These are phyloP conservation scores for Papilio machaon DNA, from an alignment of 1,140 invertebrate species.

Conservation along the genomic window DNA sequence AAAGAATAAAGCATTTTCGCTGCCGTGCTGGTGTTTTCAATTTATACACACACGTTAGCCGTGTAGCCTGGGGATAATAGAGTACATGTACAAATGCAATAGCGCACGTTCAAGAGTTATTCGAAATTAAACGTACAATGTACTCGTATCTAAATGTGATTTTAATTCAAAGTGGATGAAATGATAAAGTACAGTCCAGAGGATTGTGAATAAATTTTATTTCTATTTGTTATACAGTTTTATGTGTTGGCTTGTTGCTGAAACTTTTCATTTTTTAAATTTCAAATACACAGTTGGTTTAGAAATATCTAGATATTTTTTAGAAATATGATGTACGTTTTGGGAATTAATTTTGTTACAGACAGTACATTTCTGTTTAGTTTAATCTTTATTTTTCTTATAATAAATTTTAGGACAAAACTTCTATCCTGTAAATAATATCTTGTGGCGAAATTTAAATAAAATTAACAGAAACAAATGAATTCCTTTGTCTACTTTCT, in stretches of 20 bases:
- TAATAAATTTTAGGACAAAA: no score
- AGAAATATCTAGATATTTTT: no score
- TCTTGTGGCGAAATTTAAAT: no score
- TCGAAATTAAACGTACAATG: background rate
- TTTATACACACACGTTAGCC: no score
- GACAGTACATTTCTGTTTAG: no score
- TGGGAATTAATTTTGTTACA: no score
- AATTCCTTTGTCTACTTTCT: background rate
- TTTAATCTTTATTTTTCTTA: no score
- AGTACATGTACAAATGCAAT: background rate
- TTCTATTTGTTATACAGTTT: background rate
- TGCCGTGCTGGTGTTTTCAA: no score
- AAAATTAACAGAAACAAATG: no score
- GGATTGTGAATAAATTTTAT: background rate
- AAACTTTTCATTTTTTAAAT: background rate
- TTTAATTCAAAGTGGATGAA: constrained; percentile 7
- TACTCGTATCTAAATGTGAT: background rate
- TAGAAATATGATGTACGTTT: no score
- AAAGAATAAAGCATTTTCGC: no score
- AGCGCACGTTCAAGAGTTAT: background rate
- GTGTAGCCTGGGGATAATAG: background rate
- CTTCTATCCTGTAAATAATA: no score
- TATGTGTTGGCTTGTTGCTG: background rate
- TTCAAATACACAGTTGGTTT: background rate
- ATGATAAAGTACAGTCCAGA: background rate